Evolutionary conservation across 2,888 invertebrate species (phyloP).

Genomic region (Cancer borealis): DNA sequence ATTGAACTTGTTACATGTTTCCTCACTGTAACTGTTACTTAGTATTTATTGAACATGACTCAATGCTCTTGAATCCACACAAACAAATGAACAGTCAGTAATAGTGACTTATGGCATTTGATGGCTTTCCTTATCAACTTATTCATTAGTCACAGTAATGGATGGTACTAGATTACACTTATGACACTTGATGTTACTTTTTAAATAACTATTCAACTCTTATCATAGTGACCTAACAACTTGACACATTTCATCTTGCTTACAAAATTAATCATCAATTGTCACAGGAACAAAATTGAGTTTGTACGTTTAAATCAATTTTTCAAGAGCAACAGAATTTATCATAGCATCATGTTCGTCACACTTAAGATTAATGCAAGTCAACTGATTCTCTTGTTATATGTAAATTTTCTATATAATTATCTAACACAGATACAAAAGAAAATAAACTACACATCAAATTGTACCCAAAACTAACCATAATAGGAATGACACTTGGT

Average conservation of each 20-base stretch:
- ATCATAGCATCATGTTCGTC: not conserved
- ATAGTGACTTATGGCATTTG: not conserved
- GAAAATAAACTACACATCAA: not conserved
- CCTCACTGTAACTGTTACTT: not conserved
- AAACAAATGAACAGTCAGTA: too few species aligned
- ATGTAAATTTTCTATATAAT: not conserved
- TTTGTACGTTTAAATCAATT: not conserved
- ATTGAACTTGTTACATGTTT: not conserved
- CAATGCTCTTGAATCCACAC: too few species aligned
- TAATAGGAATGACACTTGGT: not conserved
- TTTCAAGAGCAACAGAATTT: not conserved
- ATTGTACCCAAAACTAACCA: not conserved
- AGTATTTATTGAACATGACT: not conserved
- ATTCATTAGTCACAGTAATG: not conserved
- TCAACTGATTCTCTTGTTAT: not conserved
- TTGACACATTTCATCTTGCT: not conserved
- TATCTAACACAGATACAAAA: not conserved
- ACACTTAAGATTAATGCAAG: not conserved
- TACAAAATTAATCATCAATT: not conserved
- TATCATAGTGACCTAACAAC: not conserved
- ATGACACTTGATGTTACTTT: not conserved
- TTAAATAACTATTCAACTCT: not conserved
- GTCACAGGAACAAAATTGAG: not conserved
- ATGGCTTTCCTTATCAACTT: not conserved
- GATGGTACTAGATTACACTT: not conserved